Base-by-base conservation (phyloP, 2,888 invertebrate species). In the Sinodicranocentrus sp. region DNA sequence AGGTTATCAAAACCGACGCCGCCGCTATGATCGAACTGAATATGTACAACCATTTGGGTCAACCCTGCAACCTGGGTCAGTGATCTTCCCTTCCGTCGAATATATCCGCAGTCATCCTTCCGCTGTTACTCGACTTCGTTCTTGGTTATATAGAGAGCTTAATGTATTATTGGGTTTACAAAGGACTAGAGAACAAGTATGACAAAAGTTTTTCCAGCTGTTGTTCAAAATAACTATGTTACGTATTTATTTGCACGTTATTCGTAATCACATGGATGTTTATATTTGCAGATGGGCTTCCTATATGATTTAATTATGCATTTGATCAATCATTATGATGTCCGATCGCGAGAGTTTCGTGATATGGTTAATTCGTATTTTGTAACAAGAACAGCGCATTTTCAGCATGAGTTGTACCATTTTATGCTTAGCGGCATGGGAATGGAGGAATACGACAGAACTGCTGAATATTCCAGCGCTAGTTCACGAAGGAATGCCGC, bases 101-200 rank as follows among this genome's bases (percentile, higher is more conserved):
- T 89, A 88, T 63, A 82, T 89, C 59, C 73, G 82, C 44, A 57
- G 48, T 23, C 92, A 97, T 91, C 95, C 95, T 77, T 94, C 95
- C 15, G 95, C 95, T 90, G 92, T 94, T 86, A 94, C 95, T 90
- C 94, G 98, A 0, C 92, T 98, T 75, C 94, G 95, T 85, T 96
- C 96, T 0, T 98, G 97, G 96, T 91, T 98, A 33, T 95, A 95
- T 90, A 92, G 98, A 86, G 98, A 98, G 91, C 91, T 98, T 28
- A 93, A 94, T 88, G 95, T 94, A 83, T 92, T 97, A 71, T 91
- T 96, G 25, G 89, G 89, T 26, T 87, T 89, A 54, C 89, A 89
- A 43, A 90, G 79, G 15, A 72, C 82, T 15, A 59, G 85, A 89
- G 75, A 84, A 17, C 84, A 88, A 77, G 88, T 87, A 77, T 48